Evolutionary conservation across 2,797 vertebrate species (phyloP).

Genomic region (Psittacula echo): DNA sequence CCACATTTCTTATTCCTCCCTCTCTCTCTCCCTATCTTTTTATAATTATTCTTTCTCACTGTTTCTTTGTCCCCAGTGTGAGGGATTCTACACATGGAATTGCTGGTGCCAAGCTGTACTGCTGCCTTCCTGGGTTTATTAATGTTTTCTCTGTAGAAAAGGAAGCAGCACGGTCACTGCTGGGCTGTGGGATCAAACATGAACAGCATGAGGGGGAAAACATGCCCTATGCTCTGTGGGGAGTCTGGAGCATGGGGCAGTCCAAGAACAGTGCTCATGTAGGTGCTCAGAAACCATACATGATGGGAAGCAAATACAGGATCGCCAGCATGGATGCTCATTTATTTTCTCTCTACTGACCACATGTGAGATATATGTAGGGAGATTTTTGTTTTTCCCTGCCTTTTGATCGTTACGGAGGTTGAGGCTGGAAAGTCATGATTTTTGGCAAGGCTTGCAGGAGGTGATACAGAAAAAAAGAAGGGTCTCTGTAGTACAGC

Average conservation of each 20-base stretch:
- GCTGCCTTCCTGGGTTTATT: background rate
- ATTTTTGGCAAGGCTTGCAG: background rate
- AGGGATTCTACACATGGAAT: background rate
- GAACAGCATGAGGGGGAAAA: background rate
- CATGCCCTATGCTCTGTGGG: accelerated
- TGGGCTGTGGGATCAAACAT: background rate
- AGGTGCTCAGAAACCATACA: accelerated
- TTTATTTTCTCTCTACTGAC: background rate
- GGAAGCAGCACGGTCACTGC: background rate
- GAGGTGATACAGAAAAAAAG: background rate
- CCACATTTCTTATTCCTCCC: background rate
- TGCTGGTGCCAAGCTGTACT: background rate
- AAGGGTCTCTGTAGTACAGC: background rate
- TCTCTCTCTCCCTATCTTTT: background rate
- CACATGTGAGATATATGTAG: background rate
- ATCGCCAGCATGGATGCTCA: accelerated
- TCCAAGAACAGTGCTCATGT: background rate
- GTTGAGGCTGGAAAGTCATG: background rate
- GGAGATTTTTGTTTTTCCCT: background rate
- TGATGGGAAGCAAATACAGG: background rate
- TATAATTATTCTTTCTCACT: background rate
- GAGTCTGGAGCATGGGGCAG: background rate
- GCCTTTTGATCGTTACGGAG: background rate
- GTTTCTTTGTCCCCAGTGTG: background rate
- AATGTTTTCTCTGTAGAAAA: background rate